Conservation (phyloP, 37 sponge, comb jelly and placozoan species). For the Diacarnus erythraeanus region DNA sequence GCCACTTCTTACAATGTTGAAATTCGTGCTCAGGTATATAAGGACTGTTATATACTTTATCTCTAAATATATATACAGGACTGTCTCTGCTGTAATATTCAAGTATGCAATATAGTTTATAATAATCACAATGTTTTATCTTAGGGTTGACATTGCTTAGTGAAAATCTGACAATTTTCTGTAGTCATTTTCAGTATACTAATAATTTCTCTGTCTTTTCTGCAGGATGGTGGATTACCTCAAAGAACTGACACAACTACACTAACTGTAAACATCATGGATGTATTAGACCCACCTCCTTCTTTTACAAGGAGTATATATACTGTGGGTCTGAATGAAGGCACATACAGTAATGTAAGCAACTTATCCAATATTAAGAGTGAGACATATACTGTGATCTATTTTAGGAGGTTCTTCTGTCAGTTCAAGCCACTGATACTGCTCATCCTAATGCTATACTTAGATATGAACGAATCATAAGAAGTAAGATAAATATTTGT, state of each 20-base stretch:
- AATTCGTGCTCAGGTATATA: slow-evolving; percentile 9
- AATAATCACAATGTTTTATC: too few species aligned
- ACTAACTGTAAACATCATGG: slow-evolving; percentile 18
- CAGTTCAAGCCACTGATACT: background rate
- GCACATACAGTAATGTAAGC: slow-evolving; percentile 26
- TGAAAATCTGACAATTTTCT: too few species aligned
- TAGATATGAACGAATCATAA: background rate
- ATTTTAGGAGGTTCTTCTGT: background rate
- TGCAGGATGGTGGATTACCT: slow-evolving; percentile 32
- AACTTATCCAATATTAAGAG: background rate
- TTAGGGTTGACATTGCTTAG: too few species aligned
- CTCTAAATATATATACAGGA: too few species aligned
- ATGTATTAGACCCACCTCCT: slow-evolving; percentile 18
- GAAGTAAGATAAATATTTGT: too few species aligned
- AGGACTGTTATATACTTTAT: too few species aligned
- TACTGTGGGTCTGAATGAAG: slow-evolving; percentile 19
- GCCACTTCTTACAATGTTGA: background rate
- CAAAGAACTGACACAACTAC: background rate
- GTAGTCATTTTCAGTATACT: background rate
- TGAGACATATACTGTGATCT: background rate
- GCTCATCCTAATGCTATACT: background rate
- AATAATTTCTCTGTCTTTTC: background rate
- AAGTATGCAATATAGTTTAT: too few species aligned
- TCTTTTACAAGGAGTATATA: slow-evolving; percentile 18
- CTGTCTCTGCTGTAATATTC: too few species aligned